phyloP scores from a whole-genome alignment of 2,888 invertebrate genomes.

The Leucophora obtusa region DNA sequence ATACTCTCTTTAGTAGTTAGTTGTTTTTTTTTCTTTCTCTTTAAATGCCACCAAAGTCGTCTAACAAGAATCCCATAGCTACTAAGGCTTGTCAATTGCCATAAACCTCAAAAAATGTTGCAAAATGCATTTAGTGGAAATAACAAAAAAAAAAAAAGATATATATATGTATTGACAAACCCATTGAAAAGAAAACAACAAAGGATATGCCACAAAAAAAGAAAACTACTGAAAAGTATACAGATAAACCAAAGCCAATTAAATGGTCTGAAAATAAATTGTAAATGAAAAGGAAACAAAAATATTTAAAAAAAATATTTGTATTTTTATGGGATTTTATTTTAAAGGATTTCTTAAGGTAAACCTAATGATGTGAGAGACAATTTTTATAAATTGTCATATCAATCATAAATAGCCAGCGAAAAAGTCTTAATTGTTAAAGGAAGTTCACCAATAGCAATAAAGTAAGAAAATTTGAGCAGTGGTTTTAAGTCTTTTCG shows the following conservation, averaged over 20 bases:
- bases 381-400: no score
- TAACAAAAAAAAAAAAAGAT: not conserved
- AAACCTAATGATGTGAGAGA: not conserved
- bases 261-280: slow-evolving; percentile 60
- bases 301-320: not conserved
- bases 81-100: slow-evolving; percentile 49
- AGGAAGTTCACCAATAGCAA: no score
- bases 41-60: slow-evolving; percentile 34
- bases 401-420: no score
- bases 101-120: slow-evolving; percentile 50
- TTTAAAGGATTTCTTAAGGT: not conserved
- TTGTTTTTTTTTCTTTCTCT: not conserved
- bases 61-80: slow-evolving; percentile 38
- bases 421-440: no score
- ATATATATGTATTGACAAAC: no score
- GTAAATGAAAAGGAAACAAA: slow-evolving; percentile 42
- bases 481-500: no score
- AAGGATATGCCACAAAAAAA: slow-evolving; percentile 32
- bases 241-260: slow-evolving; percentile 55
- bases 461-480: no score
- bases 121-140: slow-evolving; percentile 53
- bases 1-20: not conserved
- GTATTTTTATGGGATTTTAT: not conserved
- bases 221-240: slow-evolving; percentile 16
- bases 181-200: slow-evolving; percentile 38